Evolutionary conservation across 2,888 invertebrate genomes (phyloP).

Genomic region (Drosophila kanekoi): DNA sequence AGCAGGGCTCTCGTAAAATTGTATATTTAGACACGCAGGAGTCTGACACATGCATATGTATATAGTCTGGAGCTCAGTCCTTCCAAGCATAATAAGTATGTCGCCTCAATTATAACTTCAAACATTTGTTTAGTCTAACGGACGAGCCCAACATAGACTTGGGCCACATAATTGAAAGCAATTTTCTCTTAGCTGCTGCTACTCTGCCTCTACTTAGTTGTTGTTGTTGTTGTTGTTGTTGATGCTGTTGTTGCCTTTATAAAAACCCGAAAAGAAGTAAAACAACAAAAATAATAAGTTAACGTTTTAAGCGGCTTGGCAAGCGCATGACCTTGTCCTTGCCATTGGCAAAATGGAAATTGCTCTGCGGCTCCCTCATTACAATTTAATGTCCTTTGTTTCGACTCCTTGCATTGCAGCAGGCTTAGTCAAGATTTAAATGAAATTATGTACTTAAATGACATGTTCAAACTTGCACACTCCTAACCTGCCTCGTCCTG

Average conservation of each 20-base stretch:
- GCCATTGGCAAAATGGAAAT: constrained; percentile 51
- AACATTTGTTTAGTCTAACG: constrained; percentile 59
- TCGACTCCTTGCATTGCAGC: constrained; percentile 38
- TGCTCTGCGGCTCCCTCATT: constrained; percentile 61
- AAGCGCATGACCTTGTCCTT: constrained; percentile 46
- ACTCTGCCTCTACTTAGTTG: not conserved
- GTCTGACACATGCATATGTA: constrained; percentile 9
- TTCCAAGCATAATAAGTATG: constrained; percentile 47
- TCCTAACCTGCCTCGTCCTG: not conserved
- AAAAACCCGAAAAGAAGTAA: constrained; percentile 5
- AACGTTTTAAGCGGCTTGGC: constrained; percentile 74
- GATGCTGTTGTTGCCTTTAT: not conserved
- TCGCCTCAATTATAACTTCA: constrained; percentile 61
- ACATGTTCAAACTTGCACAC: constrained; percentile 47
- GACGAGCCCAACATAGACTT: constrained; percentile 46
- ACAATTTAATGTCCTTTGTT: constrained; percentile 77
- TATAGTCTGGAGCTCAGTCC: constrained; percentile 5
- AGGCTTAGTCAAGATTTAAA: constrained; percentile 71
- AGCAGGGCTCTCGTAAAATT: not conserved
- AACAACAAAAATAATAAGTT: constrained; percentile 62
- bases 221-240: not conserved
- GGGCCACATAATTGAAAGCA: constrained; percentile 55
- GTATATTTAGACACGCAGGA: not conserved
- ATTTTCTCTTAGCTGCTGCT: constrained; percentile 27
- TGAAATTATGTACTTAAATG: constrained; percentile 60